A percentile compares a stretch with the other conserved stretches of the same genome.
phyloP scores from a whole-genome alignment of 1,140 invertebrate genomes.

The Drosophila guanche region DNA sequence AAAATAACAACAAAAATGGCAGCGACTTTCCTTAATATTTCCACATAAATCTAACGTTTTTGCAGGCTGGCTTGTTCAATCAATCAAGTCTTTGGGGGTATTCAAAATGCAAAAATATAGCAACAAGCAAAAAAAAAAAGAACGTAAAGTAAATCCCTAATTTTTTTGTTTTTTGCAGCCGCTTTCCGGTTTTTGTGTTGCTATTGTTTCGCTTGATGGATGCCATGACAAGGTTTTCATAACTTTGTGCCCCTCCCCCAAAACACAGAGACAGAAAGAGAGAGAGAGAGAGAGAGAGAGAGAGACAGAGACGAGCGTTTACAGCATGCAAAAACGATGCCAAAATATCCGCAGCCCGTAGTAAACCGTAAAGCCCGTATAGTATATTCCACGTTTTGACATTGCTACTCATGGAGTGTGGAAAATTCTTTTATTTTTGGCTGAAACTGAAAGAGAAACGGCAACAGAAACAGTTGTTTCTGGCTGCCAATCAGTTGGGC shows the following conservation, averaged over 20 bases:
- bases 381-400: background rate
- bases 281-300: too few species aligned
- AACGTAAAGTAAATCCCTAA: background rate
- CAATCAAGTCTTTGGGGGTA: constrained; percentile 25
- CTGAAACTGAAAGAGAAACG: background rate
- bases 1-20: background rate
- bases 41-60: background rate
- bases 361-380: too few species aligned
- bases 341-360: constrained; percentile 10
- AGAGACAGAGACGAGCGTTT: constrained; percentile 9
- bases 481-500: constrained; percentile 28
- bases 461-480: background rate
- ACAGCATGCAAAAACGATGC: constrained; percentile 45
- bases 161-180: constrained; percentile 13
- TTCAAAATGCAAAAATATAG: constrained; percentile 28
- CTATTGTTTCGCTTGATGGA: constrained; percentile 42
- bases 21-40: constrained; percentile 4
- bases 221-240: constrained; percentile 58
- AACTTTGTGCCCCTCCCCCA: constrained; percentile 48
- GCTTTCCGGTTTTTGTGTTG: background rate
- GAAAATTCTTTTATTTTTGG: constrained; percentile 9
- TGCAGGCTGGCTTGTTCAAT: background rate
- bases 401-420: too few species aligned
- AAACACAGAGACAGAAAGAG: background rate
- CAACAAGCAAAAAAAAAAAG: background rate